Evolutionary conservation across 2,113 vertebrate genomes (phyloP).

Genomic region (Corydoras maculifer): DNA sequence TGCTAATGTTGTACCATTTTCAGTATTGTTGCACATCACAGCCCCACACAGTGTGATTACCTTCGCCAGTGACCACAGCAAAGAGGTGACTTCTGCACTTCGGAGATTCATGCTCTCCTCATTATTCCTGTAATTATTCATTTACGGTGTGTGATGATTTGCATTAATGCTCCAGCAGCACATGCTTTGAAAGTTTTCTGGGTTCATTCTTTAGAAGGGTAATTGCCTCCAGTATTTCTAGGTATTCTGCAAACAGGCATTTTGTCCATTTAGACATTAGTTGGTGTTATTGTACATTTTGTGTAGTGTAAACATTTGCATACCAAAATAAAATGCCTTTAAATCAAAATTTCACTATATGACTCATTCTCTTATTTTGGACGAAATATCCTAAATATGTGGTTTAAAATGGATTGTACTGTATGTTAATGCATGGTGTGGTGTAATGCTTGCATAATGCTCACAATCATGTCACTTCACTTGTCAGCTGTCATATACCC

Average conservation of each 20-base stretch:
- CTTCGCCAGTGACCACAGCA: not conserved
- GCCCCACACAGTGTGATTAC: too few species aligned
- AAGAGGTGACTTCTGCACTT: not conserved
- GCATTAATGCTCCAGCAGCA: conserved; percentile 9
- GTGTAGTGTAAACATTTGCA: conserved; percentile 40
- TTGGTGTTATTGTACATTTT: conserved; percentile 43
- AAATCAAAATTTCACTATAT: conserved; percentile 16
- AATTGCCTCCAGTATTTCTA: not conserved
- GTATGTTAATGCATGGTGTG: not conserved
- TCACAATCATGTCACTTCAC: too few species aligned
- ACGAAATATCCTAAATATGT: too few species aligned
- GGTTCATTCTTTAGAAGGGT: conserved; percentile 8
- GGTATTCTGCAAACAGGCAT: conserved; percentile 8
- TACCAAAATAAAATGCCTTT: conserved; percentile 40
- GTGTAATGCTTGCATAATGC: not conserved
- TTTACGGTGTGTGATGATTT: not conserved
- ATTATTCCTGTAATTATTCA: not conserved
- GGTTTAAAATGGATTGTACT: not conserved
- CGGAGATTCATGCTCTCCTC: not conserved
- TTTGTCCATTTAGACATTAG: conserved; percentile 24
- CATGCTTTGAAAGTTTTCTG: conserved; percentile 10
- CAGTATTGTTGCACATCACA: too few species aligned
- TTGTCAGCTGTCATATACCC: too few species aligned
- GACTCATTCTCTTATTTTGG: too few species aligned
- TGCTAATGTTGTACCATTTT: too few species aligned